These are phyloP conservation scores for Microplitis deprimator DNA, from an alignment of 2,888 invertebrate species.

Conservation along the genomic window DNA sequence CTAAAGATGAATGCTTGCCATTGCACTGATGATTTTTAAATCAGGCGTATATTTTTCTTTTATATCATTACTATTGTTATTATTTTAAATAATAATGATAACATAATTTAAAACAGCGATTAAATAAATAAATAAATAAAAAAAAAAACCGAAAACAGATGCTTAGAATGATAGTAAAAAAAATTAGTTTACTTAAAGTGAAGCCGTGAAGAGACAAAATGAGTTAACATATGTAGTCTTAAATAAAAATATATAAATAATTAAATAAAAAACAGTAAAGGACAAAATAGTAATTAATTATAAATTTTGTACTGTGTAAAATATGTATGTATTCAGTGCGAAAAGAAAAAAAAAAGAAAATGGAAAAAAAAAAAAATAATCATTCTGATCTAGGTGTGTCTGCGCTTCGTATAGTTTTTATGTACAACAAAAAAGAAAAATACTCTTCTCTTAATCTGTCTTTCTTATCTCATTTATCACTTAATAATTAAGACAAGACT, in stretches of 20 bases:
- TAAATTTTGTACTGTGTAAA: conserved; percentile 36
- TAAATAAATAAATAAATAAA: background rate
- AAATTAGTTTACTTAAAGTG: background rate
- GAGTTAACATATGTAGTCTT: conserved; percentile 48
- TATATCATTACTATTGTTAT: conserved; percentile 2
- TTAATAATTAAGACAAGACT: background rate
- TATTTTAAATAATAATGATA: background rate
- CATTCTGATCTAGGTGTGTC: conserved; percentile 23
- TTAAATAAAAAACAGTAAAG: conserved; percentile 36
- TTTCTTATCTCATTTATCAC: background rate
- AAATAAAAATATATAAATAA: conserved; percentile 46
- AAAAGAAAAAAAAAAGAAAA: conserved; percentile 25
- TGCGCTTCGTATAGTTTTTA: conserved; percentile 21
- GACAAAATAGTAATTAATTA: conserved; percentile 35
- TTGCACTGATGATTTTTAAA: conserved; percentile 10
- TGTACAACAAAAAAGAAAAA: conserved; percentile 13
- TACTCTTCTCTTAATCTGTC: conserved; percentile 18
- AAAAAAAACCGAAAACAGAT: background rate
- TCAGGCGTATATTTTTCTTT: background rate
- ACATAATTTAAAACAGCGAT: background rate
- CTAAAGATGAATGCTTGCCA: conserved; percentile 4
- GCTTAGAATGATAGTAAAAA: background rate
- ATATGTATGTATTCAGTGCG: conserved; percentile 26
- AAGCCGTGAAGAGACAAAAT: conserved; percentile 18
- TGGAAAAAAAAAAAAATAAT: too few species aligned